These are phyloP conservation scores for Xiphophorus hellerii DNA, from an alignment of 2,113 vertebrate genomes.

Conservation along the genomic window DNA sequence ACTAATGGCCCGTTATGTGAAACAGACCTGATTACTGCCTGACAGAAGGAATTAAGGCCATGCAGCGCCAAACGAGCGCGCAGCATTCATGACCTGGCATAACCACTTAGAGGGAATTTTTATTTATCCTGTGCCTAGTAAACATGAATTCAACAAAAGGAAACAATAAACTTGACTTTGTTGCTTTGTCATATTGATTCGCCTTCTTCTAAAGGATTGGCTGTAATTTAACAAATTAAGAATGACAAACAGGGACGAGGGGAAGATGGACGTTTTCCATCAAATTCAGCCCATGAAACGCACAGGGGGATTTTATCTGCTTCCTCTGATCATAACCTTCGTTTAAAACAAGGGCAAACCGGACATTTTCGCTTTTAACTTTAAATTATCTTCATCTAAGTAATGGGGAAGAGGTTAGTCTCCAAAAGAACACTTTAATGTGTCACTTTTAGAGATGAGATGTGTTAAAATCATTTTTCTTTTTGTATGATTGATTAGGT, in stretches of 20 bases:
- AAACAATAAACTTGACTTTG: conserved; percentile 24
- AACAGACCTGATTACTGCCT: conserved; percentile 94
- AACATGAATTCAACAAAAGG: conserved; percentile 39
- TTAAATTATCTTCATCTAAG: background rate
- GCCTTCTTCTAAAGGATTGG: conserved; percentile 15
- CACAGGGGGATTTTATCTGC: background rate
- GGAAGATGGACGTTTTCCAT: conserved; percentile 15
- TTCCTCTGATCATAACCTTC: background rate
- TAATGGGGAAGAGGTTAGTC: background rate
- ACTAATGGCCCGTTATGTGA: conserved; percentile 92
- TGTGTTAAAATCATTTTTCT: background rate
- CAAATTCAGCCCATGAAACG: conserved; percentile 8
- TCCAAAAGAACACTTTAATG: background rate
- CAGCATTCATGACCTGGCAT: conserved; percentile 61
- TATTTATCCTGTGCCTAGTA: conserved; percentile 53
- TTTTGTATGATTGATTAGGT: background rate
- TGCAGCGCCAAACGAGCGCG: conserved; percentile 57
- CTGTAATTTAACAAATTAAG: conserved; percentile 37
- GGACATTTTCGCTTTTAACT: conserved; percentile 15
- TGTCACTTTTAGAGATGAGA: too few species aligned
- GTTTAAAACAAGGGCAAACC: background rate
- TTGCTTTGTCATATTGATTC: conserved; percentile 45
- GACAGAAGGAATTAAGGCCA: conserved; percentile 87
- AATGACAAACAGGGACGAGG: background rate
- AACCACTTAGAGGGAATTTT: conserved; percentile 52